phyloP scores from a whole-genome alignment of 2,113 vertebrate species.

The Pelvicachromis taeniatus region DNA sequence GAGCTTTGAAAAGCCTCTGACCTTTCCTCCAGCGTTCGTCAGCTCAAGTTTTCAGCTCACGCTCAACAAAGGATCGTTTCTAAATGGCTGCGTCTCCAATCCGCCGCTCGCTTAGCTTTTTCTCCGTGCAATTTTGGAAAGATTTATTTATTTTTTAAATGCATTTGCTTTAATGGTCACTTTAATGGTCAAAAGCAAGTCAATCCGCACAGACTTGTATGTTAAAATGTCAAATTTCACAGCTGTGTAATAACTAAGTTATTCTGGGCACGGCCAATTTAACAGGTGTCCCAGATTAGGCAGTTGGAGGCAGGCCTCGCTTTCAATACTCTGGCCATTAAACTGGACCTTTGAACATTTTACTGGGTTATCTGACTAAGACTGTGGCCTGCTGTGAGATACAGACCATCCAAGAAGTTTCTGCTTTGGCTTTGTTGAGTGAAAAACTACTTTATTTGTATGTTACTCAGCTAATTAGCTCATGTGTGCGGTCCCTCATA shows the following conservation, averaged over 20 bases:
- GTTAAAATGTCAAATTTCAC: neutral
- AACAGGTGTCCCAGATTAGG: neutral
- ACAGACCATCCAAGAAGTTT: neutral
- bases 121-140: neutral
- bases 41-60: neutral
- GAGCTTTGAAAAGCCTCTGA: neutral
- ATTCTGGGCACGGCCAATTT: rapidly evolving
- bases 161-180: neutral
- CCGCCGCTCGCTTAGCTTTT: neutral
- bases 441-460: neutral
- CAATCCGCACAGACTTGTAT: rapidly evolving
- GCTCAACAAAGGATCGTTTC: neutral
- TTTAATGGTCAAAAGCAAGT: neutral
- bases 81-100: neutral
- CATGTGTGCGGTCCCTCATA: neutral
- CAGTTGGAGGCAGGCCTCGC: neutral
- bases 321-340: neutral
- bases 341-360: rapidly evolving
- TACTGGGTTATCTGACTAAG: neutral
- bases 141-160: neutral
- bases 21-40: neutral
- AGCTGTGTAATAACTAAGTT: neutral
- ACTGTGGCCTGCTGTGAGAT: neutral
- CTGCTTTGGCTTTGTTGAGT: neutral
- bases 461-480: neutral